A percentile compares a stretch with the other conserved stretches of the same genome.
Conservation (phyloP, 2,797 vertebrate species). For the Rhinoraja longicauda region DNA sequence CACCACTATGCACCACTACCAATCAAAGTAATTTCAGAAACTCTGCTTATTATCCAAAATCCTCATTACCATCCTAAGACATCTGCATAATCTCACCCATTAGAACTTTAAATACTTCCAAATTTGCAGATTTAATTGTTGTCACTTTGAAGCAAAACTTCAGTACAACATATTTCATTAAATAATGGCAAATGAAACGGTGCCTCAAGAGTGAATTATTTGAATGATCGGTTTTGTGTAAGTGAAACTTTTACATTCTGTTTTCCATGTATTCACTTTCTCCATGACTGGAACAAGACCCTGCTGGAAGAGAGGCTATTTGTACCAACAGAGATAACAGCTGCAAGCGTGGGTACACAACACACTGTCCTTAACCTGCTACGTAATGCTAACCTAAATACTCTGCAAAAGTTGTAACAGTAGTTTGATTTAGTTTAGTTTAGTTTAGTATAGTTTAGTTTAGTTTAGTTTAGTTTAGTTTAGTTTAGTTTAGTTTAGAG, state of each 20-base stretch:
- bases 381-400: too few species aligned
- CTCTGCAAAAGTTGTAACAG: too few species aligned
- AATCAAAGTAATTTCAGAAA: background rate
- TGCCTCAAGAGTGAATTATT: background rate
- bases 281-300: background rate
- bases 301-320: too few species aligned
- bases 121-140: background rate
- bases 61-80: background rate
- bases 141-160: background rate
- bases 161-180: background rate
- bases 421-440: too few species aligned
- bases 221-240: background rate
- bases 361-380: too few species aligned
- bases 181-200: background rate
- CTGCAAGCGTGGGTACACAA: too few species aligned
- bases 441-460: too few species aligned
- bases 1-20: background rate
- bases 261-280: background rate
- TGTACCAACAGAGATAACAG: too few species aligned
- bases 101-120: background rate
- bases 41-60: background rate
- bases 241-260: background rate
- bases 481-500: too few species aligned
- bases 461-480: too few species aligned
- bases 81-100: background rate